Evolutionary conservation across 2,797 vertebrate species (phyloP).

Genomic region (Microcaecilia unicolor): DNA sequence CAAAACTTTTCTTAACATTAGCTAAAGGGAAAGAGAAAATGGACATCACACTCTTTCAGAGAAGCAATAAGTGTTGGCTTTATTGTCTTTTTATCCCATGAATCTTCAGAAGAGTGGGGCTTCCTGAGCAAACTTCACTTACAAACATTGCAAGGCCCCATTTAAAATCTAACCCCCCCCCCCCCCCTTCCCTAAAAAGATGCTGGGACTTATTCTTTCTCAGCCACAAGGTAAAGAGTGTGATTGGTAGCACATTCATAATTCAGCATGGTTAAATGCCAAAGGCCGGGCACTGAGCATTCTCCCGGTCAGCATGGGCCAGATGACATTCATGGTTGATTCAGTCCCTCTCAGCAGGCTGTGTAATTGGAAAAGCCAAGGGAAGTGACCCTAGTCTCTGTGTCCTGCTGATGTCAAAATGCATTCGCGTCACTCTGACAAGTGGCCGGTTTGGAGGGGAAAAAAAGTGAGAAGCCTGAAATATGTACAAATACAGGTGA

Average conservation of each 20-base stretch:
- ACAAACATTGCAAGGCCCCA: constrained; percentile 17
- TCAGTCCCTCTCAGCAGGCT: constrained; percentile 50
- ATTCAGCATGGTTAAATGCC: constrained; percentile 60
- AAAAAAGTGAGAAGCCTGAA: background rate
- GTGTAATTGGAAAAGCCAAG: constrained; percentile 52
- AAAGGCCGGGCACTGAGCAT: constrained; percentile 34
- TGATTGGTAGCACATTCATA: constrained; percentile 54
- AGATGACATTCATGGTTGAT: constrained; percentile 57
- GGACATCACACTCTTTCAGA: constrained; percentile 8
- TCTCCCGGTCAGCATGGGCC: constrained; percentile 21
- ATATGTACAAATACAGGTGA: background rate
- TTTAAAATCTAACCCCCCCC: constrained; percentile 39
- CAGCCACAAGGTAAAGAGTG: constrained; percentile 47
- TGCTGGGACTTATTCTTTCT: constrained; percentile 37
- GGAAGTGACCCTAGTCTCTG: constrained; percentile 39
- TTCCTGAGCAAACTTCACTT: constrained; percentile 33
- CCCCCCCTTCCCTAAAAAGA: no score
- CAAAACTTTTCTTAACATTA: constrained; percentile 29
- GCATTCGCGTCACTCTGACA: constrained; percentile 46
- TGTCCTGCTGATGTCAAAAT: constrained; percentile 51
- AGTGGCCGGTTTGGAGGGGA: constrained; percentile 31
- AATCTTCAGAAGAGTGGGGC: constrained; percentile 14
- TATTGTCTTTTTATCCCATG: constrained; percentile 23
- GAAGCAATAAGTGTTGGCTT: constrained; percentile 12
- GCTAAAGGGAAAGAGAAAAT: constrained; percentile 16